Percentiles rank a stretch among this genome's conserved stretches.
Evolutionary conservation across 2,888 invertebrate species (phyloP).

Genomic region (Oxyteleia sp.): DNA sequence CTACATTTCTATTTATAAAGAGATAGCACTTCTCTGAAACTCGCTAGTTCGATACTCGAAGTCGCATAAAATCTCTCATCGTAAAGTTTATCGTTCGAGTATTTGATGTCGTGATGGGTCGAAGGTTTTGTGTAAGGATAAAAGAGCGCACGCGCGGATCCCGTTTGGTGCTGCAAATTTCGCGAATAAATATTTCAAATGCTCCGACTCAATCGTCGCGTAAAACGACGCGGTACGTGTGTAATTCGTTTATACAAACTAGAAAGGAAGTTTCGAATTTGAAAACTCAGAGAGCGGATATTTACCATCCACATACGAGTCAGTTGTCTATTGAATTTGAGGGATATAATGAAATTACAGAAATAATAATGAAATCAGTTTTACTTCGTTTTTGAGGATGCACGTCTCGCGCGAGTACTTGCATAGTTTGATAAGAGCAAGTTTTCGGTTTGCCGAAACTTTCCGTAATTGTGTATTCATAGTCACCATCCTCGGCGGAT

Average conservation of each 20-base stretch:
- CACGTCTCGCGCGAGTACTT: constrained; percentile 45
- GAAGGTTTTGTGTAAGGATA: not conserved
- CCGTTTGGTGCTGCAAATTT: constrained; percentile 69
- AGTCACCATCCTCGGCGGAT: constrained; percentile 24
- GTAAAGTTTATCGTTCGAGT: constrained; percentile 12
- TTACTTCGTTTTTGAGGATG: constrained; percentile 35
- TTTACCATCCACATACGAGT: too few relatives aligned
- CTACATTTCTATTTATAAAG: constrained; percentile 2
- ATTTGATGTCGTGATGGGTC: constrained; percentile 9
- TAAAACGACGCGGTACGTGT: too few relatives aligned
- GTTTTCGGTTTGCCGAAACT: constrained; percentile 46
- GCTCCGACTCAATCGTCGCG: too few relatives aligned
- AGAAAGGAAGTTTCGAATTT: too few relatives aligned
- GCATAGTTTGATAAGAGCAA: constrained; percentile 45
- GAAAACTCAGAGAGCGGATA: too few relatives aligned
- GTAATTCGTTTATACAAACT: too few relatives aligned
- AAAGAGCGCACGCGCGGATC: constrained; percentile 15
- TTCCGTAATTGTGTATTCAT: constrained; percentile 49
- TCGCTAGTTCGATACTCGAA: not conserved
- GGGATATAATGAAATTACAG: too few relatives aligned
- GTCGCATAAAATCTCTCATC: not conserved
- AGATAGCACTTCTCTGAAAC: constrained; percentile 2
- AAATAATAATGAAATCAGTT: constrained; percentile 45
- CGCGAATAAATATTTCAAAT: constrained; percentile 77
- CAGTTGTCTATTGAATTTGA: too few relatives aligned